Conservation (phyloP, 2,888 invertebrate species). For the Pyrochroa serraticornis region DNA sequence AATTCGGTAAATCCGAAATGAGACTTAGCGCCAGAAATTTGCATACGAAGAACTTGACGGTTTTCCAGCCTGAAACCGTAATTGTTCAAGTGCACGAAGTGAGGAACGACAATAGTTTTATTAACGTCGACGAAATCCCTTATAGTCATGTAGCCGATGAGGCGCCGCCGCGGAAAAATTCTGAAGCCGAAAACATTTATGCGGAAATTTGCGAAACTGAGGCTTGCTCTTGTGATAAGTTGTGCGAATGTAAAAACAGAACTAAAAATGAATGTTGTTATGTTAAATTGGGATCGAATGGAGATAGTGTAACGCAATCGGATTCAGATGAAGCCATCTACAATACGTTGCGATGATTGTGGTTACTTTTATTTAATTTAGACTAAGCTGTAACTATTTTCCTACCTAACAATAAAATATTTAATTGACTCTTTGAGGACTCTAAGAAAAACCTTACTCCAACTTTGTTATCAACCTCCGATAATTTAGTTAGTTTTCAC, state of each 20-base stretch:
- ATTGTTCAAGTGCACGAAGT: conserved; percentile 62
- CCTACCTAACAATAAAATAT: conserved; percentile 25
- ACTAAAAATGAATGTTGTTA: conserved; percentile 51
- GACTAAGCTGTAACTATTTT: conserved; percentile 6
- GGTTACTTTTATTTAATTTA: conserved; percentile 18
- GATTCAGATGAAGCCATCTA: conserved; percentile 57
- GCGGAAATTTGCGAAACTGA: conserved; percentile 67
- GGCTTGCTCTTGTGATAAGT: conserved; percentile 39
- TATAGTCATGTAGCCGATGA: conserved; percentile 75
- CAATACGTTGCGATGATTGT: conserved; percentile 52
- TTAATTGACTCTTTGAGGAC: conserved; percentile 9
- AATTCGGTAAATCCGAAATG: conserved; percentile 33
- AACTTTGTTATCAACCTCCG: no score
- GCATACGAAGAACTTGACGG: conserved; percentile 6
- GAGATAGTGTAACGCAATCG: conserved; percentile 56
- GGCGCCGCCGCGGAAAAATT: conserved; percentile 55
- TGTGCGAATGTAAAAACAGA: conserved; percentile 44
- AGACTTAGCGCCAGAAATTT: conserved; percentile 10
- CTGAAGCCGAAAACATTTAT: conserved; percentile 70
- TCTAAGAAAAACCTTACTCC: no score
- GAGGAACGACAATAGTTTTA: conserved; percentile 62
- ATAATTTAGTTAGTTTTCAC: no score
- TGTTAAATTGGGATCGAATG: conserved; percentile 53
- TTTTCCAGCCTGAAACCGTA: conserved; percentile 37
- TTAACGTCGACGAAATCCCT: conserved; percentile 69